Evolutionary conservation across 2,113 vertebrate species (phyloP).

Genomic region (Panthera leo): DNA sequence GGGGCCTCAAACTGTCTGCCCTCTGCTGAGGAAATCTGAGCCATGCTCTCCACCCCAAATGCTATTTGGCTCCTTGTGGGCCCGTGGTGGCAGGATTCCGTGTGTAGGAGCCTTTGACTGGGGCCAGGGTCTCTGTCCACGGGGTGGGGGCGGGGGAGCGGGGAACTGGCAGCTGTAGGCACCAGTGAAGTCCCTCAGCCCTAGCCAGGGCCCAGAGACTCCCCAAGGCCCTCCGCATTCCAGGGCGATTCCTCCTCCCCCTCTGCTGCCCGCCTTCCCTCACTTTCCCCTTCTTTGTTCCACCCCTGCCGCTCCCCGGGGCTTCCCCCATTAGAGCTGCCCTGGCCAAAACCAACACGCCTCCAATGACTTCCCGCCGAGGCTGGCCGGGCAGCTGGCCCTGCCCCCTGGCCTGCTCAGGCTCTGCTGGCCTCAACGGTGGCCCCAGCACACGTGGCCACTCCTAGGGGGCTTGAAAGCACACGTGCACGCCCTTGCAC

Average conservation of each 20-base stretch:
- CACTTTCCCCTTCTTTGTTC: conserved; percentile 64
- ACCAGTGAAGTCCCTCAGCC: neutral
- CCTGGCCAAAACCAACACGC: conserved; percentile 72
- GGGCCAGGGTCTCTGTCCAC: neutral
- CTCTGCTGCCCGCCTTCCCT: neutral
- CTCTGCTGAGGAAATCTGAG: neutral
- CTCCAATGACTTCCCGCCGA: conserved; percentile 54
- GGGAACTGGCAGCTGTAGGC: neutral
- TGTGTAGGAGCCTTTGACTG: neutral
- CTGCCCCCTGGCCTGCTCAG: conserved; percentile 45
- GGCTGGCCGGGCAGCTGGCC: conserved; percentile 9
- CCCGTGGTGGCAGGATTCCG: neutral
- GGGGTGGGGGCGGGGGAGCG: neutral
- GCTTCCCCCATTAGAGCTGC: conserved; percentile 67
- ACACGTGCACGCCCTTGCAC: neutral
- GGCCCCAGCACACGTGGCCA: neutral
- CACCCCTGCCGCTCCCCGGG: conserved; percentile 48
- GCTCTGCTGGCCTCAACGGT: neutral
- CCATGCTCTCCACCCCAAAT: neutral
- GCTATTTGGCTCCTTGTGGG: neutral
- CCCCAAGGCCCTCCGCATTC: neutral
- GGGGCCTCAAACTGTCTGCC: neutral
- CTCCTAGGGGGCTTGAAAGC: neutral
- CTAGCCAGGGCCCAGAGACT: neutral
- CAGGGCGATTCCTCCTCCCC: conserved; percentile 14